Percentiles rank a stretch among this genome's conserved stretches.
These are phyloP conservation scores for Stigmatopora argus DNA, from an alignment of 2,113 vertebrate genomes.

Conservation along the genomic window DNA sequence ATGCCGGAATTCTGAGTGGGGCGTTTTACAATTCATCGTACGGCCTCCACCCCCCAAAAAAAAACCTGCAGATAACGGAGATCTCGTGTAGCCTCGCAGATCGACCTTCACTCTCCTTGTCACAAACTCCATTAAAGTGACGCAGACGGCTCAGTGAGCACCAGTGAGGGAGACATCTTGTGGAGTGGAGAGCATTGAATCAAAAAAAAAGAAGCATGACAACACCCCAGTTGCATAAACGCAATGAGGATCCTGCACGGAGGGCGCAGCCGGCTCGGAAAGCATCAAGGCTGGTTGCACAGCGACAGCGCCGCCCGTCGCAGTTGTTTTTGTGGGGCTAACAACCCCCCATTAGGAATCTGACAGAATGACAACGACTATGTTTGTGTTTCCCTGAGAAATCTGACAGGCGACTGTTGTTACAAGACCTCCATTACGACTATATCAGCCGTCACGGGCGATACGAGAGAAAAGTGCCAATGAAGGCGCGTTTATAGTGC, in stretches of 20 bases:
- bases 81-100: slow-evolving; percentile 28
- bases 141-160: slow-evolving; percentile 33
- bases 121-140: slow-evolving; percentile 55
- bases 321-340: slow-evolving; percentile 41
- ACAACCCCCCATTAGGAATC: slow-evolving; percentile 48
- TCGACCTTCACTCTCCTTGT: slow-evolving; percentile 60
- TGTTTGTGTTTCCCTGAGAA: slow-evolving; percentile 57
- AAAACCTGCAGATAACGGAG: slow-evolving; percentile 16
- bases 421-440: slow-evolving; percentile 57
- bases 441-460: slow-evolving; percentile 39
- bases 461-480: slow-evolving; percentile 31
- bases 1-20: not conserved
- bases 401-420: slow-evolving; percentile 52
- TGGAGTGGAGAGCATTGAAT: slow-evolving; percentile 40
- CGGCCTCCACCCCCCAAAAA: not conserved
- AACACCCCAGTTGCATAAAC: slow-evolving; percentile 28
- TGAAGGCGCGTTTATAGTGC: not conserved
- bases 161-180: slow-evolving; percentile 56
- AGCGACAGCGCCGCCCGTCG: slow-evolving; percentile 23
- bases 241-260: slow-evolving; percentile 24
- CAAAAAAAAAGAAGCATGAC: slow-evolving; percentile 17
- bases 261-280: slow-evolving; percentile 28
- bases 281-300: slow-evolving; percentile 40
- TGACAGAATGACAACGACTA: slow-evolving; percentile 56
- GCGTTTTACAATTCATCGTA: not conserved